These are phyloP conservation scores for Pelodiscus sinensis DNA, from an alignment of 2,113 vertebrate species.

Conservation along the genomic window DNA sequence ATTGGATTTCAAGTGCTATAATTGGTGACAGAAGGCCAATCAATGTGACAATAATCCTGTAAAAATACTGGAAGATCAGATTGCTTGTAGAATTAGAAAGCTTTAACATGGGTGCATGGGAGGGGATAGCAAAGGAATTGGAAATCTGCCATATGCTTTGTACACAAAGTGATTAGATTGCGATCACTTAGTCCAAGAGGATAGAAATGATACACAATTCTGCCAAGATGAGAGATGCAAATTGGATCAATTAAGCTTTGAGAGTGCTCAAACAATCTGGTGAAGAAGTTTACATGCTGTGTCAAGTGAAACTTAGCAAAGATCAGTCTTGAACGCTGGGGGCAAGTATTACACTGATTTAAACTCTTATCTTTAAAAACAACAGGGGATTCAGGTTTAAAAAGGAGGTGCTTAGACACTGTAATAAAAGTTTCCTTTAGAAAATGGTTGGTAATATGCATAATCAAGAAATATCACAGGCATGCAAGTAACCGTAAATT, in stretches of 20 bases:
- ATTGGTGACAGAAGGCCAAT: slow-evolving; percentile 67
- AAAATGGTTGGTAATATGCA: slow-evolving; percentile 1
- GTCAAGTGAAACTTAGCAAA: slow-evolving; percentile 65
- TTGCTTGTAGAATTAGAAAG: slow-evolving; percentile 40
- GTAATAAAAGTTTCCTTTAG: slow-evolving; percentile 16
- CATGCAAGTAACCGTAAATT: background rate
- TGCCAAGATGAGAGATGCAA: slow-evolving; percentile 64
- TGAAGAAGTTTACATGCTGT: slow-evolving; percentile 63
- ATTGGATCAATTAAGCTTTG: slow-evolving; percentile 74
- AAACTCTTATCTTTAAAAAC: slow-evolving; percentile 41
- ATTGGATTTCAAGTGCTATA: slow-evolving; percentile 30
- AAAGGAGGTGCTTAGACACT: background rate
- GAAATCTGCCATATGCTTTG: slow-evolving; percentile 70
- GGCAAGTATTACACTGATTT: slow-evolving; percentile 35
- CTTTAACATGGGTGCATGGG: slow-evolving; percentile 44
- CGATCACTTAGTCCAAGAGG: slow-evolving; percentile 62
- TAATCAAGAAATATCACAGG: background rate
- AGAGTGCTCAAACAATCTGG: slow-evolving; percentile 68
- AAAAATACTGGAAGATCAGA: slow-evolving; percentile 61
- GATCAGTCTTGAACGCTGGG: slow-evolving; percentile 47
- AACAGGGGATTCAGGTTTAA: slow-evolving; percentile 15
- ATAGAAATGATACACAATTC: slow-evolving; percentile 62
- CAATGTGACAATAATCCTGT: slow-evolving; percentile 55
- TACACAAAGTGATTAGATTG: slow-evolving; percentile 65
- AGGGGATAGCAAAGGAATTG: slow-evolving; percentile 46